Base-by-base conservation (phyloP, 2,888 invertebrate species). In the Brachynemurus nebulosus region DNA sequence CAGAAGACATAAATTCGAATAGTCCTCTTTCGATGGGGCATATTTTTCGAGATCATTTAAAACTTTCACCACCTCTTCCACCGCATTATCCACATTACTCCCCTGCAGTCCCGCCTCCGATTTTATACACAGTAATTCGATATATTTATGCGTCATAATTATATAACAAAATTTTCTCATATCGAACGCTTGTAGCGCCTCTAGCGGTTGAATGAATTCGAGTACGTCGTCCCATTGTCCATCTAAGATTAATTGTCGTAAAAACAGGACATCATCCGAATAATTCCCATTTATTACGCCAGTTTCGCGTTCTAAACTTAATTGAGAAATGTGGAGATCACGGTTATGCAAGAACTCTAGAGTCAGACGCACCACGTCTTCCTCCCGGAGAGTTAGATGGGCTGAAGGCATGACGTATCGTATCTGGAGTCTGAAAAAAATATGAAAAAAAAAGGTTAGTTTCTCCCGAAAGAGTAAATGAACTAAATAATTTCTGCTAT, bases 151-250 rank as follows among this genome's bases (percentile, higher is more conserved):
- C 56, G 88, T 81, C 45, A 90, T 72, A 50, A 95, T 86, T 45
- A 83, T 74, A 60, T 88, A 95, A 54, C 83, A 83, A 63, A 91
- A 90, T 61, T 80, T 80, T 55, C 82, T 76, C 60, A 78, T 76
- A 62, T 92, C 83, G 63, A 95, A 95, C 34, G 81, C 75, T 55
- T 79, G 81, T 47, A 85, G 65, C 8, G 81, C 78, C 59, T 86
- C 85, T 43, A 96, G 70, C 0, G 96, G 96, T 67, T 95, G 91
- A 47, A 95, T 86, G 65, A 96, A 96, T 62, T 95, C 93, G 47
- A 93, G 68, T 1, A 90, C 93, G 63, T 95, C 93, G 65, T 96
- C 95, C 96, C 96, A 96, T 66, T 95, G 92, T 14, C 96, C 96
- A 63, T 96, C 96, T 44, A 96, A 75, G 53, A 96, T 92, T 42